A percentile compares a stretch with the other conserved stretches of the same genome.
Evolutionary conservation across 2,797 vertebrate species (phyloP).

Genomic region (Gambelia wislizenii): DNA sequence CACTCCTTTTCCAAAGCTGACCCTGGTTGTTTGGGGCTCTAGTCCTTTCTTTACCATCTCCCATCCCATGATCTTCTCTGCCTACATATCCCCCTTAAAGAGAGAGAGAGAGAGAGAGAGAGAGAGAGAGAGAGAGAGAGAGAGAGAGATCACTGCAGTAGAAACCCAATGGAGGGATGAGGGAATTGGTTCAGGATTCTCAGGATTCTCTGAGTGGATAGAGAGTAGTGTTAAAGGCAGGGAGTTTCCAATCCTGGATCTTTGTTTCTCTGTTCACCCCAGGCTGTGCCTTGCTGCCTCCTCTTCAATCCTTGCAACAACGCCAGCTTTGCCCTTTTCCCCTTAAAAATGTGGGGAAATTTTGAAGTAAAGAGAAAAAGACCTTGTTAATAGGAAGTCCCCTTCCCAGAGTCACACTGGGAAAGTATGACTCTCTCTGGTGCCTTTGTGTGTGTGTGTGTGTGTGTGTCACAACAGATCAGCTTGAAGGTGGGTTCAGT

Average conservation of each 20-base stretch:
- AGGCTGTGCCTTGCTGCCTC: conserved; percentile 21
- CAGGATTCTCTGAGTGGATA: not conserved
- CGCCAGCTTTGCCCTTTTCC: not conserved
- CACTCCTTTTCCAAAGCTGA: not conserved
- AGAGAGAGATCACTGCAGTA: too few species aligned
- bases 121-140: not conserved
- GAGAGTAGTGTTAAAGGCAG: conserved; percentile 3
- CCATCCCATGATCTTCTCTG: too few species aligned
- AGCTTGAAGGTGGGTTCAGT: not conserved
- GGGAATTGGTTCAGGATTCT: not conserved
- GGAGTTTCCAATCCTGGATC: conserved; percentile 14
- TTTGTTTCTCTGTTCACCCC: conserved; percentile 15
- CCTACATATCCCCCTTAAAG: not conserved
- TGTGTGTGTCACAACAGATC: too few species aligned
- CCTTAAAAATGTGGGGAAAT: not conserved
- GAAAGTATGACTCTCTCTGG: not conserved
- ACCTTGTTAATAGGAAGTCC: not conserved
- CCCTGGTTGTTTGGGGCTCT: not conserved
- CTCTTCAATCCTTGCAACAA: conserved; percentile 7
- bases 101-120: not conserved
- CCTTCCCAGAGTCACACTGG: not conserved
- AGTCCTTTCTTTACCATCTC: not conserved
- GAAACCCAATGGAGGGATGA: not conserved
- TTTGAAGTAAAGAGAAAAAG: not conserved
- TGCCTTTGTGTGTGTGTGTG: too few species aligned